phyloP scores from a whole-genome alignment of 2,888 invertebrate genomes.

The Polyploca ridens region DNA sequence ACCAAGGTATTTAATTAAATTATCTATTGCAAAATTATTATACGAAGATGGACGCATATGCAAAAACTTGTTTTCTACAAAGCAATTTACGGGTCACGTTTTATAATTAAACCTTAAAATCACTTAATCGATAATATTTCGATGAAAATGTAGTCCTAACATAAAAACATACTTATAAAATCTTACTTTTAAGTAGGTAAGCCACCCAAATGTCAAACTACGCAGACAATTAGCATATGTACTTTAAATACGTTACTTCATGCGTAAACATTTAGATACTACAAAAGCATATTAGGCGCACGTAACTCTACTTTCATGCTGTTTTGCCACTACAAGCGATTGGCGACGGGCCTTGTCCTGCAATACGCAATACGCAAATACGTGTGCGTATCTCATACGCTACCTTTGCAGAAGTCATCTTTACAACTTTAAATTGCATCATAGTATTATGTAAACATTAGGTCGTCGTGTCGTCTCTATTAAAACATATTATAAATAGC shows the following conservation, averaged over 20 bases:
- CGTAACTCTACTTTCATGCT: not conserved
- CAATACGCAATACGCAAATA: constrained; percentile 11
- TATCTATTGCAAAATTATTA: not conserved
- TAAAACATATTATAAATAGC: constrained; percentile 45
- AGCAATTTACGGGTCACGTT: too few species aligned
- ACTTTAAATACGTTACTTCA: not conserved
- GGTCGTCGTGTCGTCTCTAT: constrained; percentile 60
- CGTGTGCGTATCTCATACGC: not conserved
- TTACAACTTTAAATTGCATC: constrained; percentile 46
- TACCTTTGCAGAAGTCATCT: constrained; percentile 20
- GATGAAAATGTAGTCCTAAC: not conserved
- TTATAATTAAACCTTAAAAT: too few species aligned
- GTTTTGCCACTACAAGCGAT: not conserved
- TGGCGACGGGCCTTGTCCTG: constrained; percentile 4
- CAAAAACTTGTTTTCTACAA: too few species aligned
- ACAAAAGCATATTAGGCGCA: not conserved
- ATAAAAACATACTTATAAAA: not conserved
- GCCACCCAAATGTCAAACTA: not conserved
- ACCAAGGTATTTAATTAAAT: not conserved
- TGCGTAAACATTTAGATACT: not conserved
- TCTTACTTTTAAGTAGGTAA: not conserved
- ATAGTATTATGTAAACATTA: constrained; percentile 64
- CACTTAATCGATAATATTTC: too few species aligned
- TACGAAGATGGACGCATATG: too few species aligned
- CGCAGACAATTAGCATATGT: not conserved